Evolutionary conservation across 2,797 vertebrate species (phyloP).

Genomic region (Spizella passerina): DNA sequence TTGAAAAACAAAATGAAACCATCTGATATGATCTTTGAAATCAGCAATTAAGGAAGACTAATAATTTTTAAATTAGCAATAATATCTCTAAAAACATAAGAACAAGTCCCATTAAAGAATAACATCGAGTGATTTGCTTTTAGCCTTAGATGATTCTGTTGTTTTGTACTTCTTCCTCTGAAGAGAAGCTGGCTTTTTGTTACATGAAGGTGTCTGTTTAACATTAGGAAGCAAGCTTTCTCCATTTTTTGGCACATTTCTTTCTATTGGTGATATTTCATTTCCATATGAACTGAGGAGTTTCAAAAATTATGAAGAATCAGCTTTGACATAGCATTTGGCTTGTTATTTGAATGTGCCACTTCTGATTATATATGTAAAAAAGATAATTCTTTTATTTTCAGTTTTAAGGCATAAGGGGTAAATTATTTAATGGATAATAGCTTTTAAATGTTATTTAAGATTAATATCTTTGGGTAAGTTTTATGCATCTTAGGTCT

Average conservation of each 20-base stretch:
- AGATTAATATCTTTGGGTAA: not conserved
- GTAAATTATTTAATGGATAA: not conserved
- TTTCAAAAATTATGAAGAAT: not conserved
- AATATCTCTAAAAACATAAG: not conserved
- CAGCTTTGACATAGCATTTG: not conserved
- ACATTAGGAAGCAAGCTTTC: not conserved
- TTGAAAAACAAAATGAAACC: not conserved
- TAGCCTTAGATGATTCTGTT: not conserved
- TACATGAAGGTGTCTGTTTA: not conserved
- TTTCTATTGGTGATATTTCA: not conserved
- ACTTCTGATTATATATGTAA: not conserved
- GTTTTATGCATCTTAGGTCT: conserved; percentile 1
- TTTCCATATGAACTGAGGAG: not conserved
- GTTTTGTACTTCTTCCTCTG: not conserved
- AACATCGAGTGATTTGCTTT: not conserved
- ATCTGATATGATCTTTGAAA: not conserved
- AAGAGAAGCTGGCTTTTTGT: not conserved
- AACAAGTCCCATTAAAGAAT: not conserved
- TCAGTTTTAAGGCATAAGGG: not conserved
- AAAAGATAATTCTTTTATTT: conserved; percentile 4
- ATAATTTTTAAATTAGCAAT: not conserved
- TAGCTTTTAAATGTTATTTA: conserved; percentile 12
- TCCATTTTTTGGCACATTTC: not conserved
- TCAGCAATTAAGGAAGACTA: not conserved
- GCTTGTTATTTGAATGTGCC: not conserved